Evolutionary conservation across 2,888 invertebrate genomes (phyloP), one percentile per base, ranked within the genome.

Genomic region (Acanthopleura granulata): DNA sequence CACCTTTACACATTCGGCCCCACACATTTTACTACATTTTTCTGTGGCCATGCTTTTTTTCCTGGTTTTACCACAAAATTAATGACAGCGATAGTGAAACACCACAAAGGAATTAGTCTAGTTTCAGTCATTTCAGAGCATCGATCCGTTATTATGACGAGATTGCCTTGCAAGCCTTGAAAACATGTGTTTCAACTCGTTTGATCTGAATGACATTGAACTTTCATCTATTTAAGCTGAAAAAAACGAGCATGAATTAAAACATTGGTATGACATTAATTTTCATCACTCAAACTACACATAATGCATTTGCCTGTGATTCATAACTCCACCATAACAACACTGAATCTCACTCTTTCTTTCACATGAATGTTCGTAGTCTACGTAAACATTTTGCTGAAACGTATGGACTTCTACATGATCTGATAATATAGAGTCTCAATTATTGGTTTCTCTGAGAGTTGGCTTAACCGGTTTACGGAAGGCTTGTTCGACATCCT

Each of bases 161-260:
- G n/a, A n/a, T n/a, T n/a, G n/a, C 18, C 51, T 51, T 18, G 51
- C 14, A 14, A 51, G 14, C 51, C 51, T 51, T 51, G 14, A 51
- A 51, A 51, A 51, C 18, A 51, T 51, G 51, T 51, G 51, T 18
- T 15, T 18, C 18, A 51, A 51, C 51, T 18, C 51, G 18, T 51
- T 51, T 51, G 51, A 51, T 51, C 51, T 51, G 18, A 51, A 51
- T 51, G 51, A 51, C 18, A 51, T 51, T 51, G 51, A 51, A 51
- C 18, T 18, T n/a, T n/a, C n/a, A n/a, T n/a, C n/a, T n/a, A n/a
- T n/a, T n/a, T n/a, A n/a, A n/a, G n/a, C n/a, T n/a, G n/a, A n/a
- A n/a, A n/a, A n/a, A n/a, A n/a, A n/a, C n/a, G n/a, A n/a, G n/a
- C n/a, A n/a, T n/a, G n/a, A n/a, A n/a, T n/a, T n/a, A n/a, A n/a